Evolutionary conservation across 2,888 invertebrate species (phyloP), one percentile per base, ranked within the genome.

Genomic region (Alloscopus bannaensis): DNA sequence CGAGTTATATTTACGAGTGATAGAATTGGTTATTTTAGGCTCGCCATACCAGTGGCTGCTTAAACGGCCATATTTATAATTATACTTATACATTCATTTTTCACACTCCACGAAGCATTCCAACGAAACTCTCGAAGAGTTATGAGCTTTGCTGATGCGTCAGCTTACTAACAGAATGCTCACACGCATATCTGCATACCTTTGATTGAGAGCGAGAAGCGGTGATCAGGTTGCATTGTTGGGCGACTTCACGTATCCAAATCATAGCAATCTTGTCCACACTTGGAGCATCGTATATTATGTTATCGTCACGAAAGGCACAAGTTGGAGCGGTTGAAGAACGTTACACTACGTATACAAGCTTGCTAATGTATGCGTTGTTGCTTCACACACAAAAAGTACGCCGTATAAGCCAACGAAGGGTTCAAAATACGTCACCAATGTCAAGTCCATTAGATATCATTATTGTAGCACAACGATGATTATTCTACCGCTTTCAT

Each of bases 341-440:
- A 45, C 18, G 45, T 36, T 36, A 36, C 36, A 6, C 13, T 6
- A 13, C 36, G 36, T 36, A 36, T 55, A 69, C 69, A 69, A 55
- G 64, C 20, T 24, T 47, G 47, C 47, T 13, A 64, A 64, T 76
- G 24, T 36, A 66, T 65, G 20, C 50, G 28, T 1, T 68, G 50
- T 75, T 75, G 68, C 66, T 59, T 66, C 59, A 64, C n/a, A 40
- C 29, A 22, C 40, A 68, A 24, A 40, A 11, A 31, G 26, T 3
- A 59, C 26, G 20, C 64, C 36, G 45, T 68, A 36, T 11, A 28
- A 62, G 16, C 20, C 50, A 47, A 75, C 77, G 69, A 77, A 80
- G 80, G 82, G 82, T 80, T 82, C 82, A 82, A 82, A 80, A 80
- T 80, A 79, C 78, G 78, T 82, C 80, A 82, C 65, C 80, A 82